Base-by-base conservation (phyloP, 2,888 invertebrate genomes). In the Sminthurinus aureus region DNA sequence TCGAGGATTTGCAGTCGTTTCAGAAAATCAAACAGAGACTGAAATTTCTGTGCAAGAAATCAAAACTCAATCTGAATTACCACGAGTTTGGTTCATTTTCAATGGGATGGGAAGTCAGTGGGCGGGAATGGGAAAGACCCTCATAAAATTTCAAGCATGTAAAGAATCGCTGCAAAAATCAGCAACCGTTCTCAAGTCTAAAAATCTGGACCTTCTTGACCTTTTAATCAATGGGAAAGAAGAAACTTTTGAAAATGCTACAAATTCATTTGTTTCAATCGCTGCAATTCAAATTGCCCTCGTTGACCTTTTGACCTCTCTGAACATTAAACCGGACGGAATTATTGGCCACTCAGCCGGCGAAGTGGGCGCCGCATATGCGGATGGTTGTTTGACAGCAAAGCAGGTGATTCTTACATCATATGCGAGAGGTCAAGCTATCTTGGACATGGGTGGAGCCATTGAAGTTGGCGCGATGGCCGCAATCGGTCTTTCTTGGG, bases 371-470 rank as follows among this genome's bases (percentile, higher is more conserved):
- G n/a, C n/a, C n/a, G n/a, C n/a, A n/a, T n/a, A n/a, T n/a, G n/a
- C n/a, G n/a, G n/a, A n/a, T n/a, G n/a, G n/a, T n/a, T 2, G 98
- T 99, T 99, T 86, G 93, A 97, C 96, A 8, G 94, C 95, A 0
- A 97, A 97, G 90, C 98, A 99, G 91, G 95, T 98, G 0, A 94
- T 98, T 83, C 91, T 98, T 88, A 95, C 97, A 79, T 97, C 98
- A 64, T 98, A 96, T 91, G 77, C 82, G 0, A 20, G 93, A 86
- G 91, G 91, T 22, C 88, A 88, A 66, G 88, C 89, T 77, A 51
- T 97, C 88, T 90, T 94, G 88, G 96, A 96, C 89, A 94, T 95
- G 12, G 92, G 93, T 87, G n/a, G n/a, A n/a, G n/a, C n/a, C n/a
- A 90, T 96, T 88, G 90, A 93, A 15, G 91, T 92, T 50, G 96